phyloP scores from a whole-genome alignment of 1,140 invertebrate species.

The Acromyrmex heyeri region DNA sequence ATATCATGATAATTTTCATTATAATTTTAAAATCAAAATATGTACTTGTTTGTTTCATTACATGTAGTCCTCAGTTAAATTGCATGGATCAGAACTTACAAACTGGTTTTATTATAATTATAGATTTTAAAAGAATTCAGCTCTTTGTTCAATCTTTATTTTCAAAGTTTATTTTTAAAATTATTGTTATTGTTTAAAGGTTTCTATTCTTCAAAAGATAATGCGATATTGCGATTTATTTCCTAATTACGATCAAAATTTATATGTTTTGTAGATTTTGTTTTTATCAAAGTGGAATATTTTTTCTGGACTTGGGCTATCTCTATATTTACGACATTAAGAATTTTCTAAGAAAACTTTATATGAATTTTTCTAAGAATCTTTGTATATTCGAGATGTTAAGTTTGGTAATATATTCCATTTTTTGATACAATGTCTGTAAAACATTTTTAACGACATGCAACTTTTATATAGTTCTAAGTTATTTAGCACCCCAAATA shows the following conservation, averaged over 20 bases:
- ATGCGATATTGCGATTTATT: neutral
- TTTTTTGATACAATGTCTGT: neutral
- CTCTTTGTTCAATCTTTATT: neutral
- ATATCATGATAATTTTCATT: neutral
- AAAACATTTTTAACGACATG: neutral
- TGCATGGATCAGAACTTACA: neutral
- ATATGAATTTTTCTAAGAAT: neutral
- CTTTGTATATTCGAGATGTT: neutral
- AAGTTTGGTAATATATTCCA: neutral
- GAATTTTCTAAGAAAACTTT: neutral
- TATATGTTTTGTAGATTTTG: neutral
- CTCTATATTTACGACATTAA: neutral
- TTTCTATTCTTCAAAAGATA: neutral
- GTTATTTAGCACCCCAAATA: neutral
- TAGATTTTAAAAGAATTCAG: neutral
- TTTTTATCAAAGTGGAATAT: neutral
- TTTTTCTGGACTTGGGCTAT: neutral
- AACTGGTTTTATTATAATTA: neutral
- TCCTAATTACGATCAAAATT: neutral
- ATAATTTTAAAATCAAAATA: neutral
- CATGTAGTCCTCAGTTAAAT: neutral
- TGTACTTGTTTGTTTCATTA: neutral
- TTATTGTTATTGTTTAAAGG: neutral
- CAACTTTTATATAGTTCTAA: neutral
- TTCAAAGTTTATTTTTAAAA: neutral